phyloP scores from a whole-genome alignment of 2,113 vertebrate genomes.

The Nycticorax nycticorax region DNA sequence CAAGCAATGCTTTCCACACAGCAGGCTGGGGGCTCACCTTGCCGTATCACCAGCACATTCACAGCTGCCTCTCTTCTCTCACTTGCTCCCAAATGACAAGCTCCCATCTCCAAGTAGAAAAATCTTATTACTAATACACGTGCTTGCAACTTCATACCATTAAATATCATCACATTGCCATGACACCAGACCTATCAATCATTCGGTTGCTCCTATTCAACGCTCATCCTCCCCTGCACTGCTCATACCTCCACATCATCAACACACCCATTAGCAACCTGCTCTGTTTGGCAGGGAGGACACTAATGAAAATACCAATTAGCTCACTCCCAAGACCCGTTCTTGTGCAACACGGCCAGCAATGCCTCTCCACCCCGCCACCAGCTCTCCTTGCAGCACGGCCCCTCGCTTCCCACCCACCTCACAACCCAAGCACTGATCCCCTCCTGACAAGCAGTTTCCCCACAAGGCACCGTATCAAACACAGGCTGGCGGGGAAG shows the following conservation, averaged over 20 bases:
- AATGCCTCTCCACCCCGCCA: neutral
- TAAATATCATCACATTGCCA: neutral
- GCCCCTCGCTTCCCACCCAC: neutral
- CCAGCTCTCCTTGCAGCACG: neutral
- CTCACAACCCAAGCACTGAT: neutral
- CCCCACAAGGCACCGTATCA: neutral
- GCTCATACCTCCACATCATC: rapidly evolving
- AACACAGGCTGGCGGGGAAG: neutral
- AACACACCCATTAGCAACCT: neutral
- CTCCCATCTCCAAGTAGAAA: neutral
- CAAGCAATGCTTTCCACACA: neutral
- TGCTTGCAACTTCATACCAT: neutral
- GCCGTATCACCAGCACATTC: neutral
- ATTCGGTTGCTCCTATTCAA: neutral
- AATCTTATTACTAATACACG: neutral
- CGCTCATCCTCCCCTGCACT: neutral
- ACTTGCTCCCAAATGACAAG: neutral
- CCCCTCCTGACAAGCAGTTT: neutral
- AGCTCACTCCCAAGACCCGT: neutral
- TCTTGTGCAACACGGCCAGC: rapidly evolving
- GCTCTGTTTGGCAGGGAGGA: neutral
- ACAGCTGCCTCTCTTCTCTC: neutral
- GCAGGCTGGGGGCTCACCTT: neutral
- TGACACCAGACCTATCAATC: neutral
- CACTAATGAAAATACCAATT: neutral